phyloP scores from a whole-genome alignment of 1,140 invertebrate genomes.

The Neocloeon triangulifer region DNA sequence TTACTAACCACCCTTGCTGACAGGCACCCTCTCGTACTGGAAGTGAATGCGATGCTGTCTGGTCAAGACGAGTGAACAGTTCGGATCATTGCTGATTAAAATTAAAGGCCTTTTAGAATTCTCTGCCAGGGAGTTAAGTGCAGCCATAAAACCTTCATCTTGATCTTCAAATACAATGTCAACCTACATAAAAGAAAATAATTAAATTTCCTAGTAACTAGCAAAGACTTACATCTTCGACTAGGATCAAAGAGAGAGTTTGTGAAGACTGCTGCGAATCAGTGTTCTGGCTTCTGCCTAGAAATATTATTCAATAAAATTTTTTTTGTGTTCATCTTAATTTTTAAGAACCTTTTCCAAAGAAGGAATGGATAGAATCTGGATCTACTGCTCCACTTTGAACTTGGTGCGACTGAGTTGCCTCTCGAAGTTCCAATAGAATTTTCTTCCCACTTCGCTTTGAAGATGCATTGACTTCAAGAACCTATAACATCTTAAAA shows the following conservation, averaged over 20 bases:
- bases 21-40: too few relatives aligned
- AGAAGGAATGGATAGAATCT: too few relatives aligned
- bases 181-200: slow-evolving; percentile 16
- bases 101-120: slow-evolving; percentile 70
- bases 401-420: slow-evolving; percentile 63
- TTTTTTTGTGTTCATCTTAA: too few relatives aligned
- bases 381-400: too few relatives aligned
- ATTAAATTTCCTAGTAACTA: slow-evolving; percentile 5
- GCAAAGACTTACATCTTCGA: slow-evolving; percentile 64
- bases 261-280: too few relatives aligned
- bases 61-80: too few relatives aligned
- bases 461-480: slow-evolving; percentile 81
- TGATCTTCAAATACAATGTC: slow-evolving; percentile 67
- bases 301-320: too few relatives aligned
- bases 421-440: slow-evolving; percentile 66
- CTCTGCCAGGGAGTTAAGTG: slow-evolving; percentile 50
- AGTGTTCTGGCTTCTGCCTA: too few relatives aligned
- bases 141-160: slow-evolving; percentile 63
- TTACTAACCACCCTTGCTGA: too few relatives aligned
- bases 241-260: slow-evolving; percentile 55
- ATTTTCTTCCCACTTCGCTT: slow-evolving; percentile 58
- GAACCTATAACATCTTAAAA: slow-evolving; percentile 52
- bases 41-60: too few relatives aligned
- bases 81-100: slow-evolving; percentile 41
- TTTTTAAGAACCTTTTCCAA: too few relatives aligned